Conservation (phyloP, 2,113 vertebrate species). For the Macaca nemestrina region DNA sequence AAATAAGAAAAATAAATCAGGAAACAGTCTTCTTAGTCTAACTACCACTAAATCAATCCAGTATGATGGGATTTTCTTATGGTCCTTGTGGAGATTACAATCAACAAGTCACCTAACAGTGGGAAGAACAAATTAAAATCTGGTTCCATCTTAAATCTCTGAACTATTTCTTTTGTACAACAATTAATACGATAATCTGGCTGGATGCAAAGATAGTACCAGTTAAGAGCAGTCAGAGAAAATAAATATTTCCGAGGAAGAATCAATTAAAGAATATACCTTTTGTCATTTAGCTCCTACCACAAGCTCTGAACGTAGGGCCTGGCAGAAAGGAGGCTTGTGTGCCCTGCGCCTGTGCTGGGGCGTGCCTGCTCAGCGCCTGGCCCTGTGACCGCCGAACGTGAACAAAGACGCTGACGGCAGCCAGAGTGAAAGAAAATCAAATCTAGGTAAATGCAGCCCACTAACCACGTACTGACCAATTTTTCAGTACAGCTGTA, state of each 20-base stretch:
- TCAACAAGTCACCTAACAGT: background rate
- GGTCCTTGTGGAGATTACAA: background rate
- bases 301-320: background rate
- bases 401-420: rapidly evolving
- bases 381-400: background rate
- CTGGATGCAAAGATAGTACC: background rate
- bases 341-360: no score
- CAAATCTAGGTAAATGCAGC: rapidly evolving
- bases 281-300: background rate
- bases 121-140: background rate
- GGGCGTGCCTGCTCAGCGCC: background rate
- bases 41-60: background rate
- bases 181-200: background rate
- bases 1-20: background rate
- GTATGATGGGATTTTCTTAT: background rate
- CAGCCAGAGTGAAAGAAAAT: background rate
- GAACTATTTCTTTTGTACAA: background rate
- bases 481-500: background rate
- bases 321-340: background rate
- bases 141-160: background rate
- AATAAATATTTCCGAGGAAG: background rate
- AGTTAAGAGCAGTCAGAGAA: background rate
- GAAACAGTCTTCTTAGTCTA: background rate
- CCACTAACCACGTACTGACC: no score
- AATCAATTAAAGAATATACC: rapidly evolving